Conservation (phyloP, 2,888 invertebrate species). For the Drosophila neonasuta region DNA sequence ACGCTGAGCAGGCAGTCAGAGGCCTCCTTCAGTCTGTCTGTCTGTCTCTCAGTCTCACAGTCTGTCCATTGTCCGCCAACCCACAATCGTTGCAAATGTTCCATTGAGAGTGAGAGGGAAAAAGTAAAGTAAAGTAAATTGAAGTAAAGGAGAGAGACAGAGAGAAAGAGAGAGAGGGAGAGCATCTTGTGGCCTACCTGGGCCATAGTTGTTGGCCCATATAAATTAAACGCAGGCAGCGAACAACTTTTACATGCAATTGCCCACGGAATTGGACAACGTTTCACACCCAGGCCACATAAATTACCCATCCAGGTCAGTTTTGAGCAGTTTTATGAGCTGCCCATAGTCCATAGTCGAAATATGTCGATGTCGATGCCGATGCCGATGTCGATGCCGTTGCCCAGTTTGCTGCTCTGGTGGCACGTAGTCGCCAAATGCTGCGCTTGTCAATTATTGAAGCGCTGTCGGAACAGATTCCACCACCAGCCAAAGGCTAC, state of each 20-base stretch:
- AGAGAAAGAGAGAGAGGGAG: background rate
- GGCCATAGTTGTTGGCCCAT: slow-evolving; percentile 55
- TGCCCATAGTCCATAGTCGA: slow-evolving; percentile 16
- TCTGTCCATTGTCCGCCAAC: slow-evolving; percentile 1
- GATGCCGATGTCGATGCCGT: slow-evolving; percentile 2
- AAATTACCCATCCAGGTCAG: slow-evolving; percentile 73
- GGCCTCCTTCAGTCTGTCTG: background rate
- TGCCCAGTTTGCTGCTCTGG: slow-evolving; percentile 22
- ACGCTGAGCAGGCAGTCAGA: slow-evolving; percentile 61
- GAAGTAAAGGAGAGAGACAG: background rate
- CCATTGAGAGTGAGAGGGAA: slow-evolving; percentile 1
- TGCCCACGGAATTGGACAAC: slow-evolving; percentile 62
- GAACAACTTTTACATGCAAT: slow-evolving; percentile 73
- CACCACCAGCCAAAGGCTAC: slow-evolving; percentile 55
- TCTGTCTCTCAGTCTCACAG: background rate
- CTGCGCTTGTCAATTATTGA: slow-evolving; percentile 63
- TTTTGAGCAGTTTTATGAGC: slow-evolving; percentile 67
- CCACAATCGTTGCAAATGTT: background rate
- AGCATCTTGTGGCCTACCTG: slow-evolving; percentile 53
- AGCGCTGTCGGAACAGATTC: slow-evolving; percentile 59
- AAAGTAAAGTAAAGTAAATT: background rate
- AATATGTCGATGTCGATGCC: slow-evolving; percentile 1
- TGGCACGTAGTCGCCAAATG: slow-evolving; percentile 67
- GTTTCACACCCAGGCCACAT: slow-evolving; percentile 70
- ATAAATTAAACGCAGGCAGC: slow-evolving; percentile 72